These are phyloP conservation scores for Cliona cf. orientalis DNA, from an alignment of 37 sponge, comb jelly and placozoan genomes.

Conservation along the genomic window DNA sequence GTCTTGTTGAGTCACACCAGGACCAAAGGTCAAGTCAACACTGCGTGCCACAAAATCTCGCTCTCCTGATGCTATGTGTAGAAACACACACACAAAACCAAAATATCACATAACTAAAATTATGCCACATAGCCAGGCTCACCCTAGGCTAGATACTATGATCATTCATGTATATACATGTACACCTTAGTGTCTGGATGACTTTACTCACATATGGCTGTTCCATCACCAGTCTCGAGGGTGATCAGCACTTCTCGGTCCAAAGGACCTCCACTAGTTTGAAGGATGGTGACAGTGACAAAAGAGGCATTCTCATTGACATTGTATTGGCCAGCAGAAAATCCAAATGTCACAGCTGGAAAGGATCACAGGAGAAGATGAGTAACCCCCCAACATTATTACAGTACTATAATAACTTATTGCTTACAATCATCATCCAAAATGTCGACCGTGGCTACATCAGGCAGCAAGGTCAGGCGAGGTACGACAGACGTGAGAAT, in stretches of 20 bases:
- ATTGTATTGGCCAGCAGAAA: not conserved
- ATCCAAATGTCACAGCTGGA: too few relatives aligned
- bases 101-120: not conserved
- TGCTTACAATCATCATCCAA: not conserved
- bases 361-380: too few relatives aligned
- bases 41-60: not conserved
- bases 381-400: too few relatives aligned
- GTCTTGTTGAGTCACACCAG: not conserved
- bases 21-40: not conserved
- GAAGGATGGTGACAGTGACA: constrained; percentile 5
- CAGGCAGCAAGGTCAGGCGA: not conserved
- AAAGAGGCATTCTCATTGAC: constrained; percentile 5
- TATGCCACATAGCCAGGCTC: too few relatives aligned
- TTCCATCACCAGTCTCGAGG: constrained; percentile 1
- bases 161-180: not conserved
- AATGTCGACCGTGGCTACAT: not conserved
- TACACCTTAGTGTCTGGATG: not conserved
- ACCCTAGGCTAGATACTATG: not conserved
- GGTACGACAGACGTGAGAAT: not conserved
- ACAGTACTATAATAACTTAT: not conserved
- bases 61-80: constrained; percentile 1
- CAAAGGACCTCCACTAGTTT: not conserved
- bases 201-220: constrained; percentile 24
- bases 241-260: not conserved
- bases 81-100: not conserved